These are phyloP conservation scores for Malachius bipustulatus DNA, from an alignment of 2,888 invertebrate species.

Conservation along the genomic window DNA sequence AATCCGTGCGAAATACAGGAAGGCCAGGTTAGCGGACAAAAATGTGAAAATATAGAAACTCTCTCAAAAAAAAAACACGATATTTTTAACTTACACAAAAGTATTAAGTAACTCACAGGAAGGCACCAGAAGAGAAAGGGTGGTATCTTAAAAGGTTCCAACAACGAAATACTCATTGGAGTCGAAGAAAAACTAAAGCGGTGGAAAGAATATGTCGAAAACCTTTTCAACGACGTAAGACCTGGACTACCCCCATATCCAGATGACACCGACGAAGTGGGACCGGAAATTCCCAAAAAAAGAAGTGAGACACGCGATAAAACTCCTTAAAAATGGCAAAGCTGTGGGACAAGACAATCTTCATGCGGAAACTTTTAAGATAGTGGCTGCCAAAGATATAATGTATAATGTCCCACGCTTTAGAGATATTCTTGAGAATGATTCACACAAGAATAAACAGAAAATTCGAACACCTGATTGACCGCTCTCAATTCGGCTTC, in stretches of 20 bases:
- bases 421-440: slow-evolving; percentile 16
- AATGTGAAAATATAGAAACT: slow-evolving; percentile 7
- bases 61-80: slow-evolving; percentile 5
- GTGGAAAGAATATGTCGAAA: too few relatives aligned
- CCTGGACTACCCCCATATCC: too few relatives aligned
- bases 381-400: slow-evolving; percentile 2
- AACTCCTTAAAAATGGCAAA: too few relatives aligned
- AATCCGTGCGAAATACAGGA: slow-evolving; percentile 8
- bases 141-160: too few relatives aligned
- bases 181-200: too few relatives aligned
- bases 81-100: too few relatives aligned
- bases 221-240: too few relatives aligned
- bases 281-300: slow-evolving; percentile 6
- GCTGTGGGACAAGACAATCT: too few relatives aligned
- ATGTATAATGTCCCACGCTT: slow-evolving; percentile 13
- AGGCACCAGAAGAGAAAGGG: not conserved
- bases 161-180: too few relatives aligned
- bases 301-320: slow-evolving; percentile 4
- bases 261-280: too few relatives aligned
- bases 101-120: slow-evolving; percentile 4
- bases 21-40: slow-evolving; percentile 6
- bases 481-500: too few relatives aligned
- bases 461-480: too few relatives aligned
- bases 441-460: slow-evolving; percentile 12
- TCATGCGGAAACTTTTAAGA: slow-evolving; percentile 5